These are phyloP conservation scores for Sylvilagus floridanus DNA, from an alignment of 2,797 vertebrate species.

Conservation along the genomic window DNA sequence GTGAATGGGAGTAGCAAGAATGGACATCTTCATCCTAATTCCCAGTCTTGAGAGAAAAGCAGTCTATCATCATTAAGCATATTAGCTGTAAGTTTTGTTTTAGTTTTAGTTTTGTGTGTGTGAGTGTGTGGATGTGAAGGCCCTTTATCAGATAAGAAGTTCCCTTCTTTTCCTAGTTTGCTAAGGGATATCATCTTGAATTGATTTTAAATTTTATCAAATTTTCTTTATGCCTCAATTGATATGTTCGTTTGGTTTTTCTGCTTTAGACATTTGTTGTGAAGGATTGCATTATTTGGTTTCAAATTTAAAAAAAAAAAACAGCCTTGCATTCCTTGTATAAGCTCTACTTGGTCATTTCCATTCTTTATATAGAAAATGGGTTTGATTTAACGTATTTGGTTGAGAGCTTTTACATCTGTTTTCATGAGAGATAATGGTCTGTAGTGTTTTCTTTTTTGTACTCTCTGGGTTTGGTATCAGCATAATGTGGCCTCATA, in stretches of 20 bases:
- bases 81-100: background rate
- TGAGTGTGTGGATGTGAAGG: background rate
- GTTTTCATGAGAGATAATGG: background rate
- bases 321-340: background rate
- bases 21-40: background rate
- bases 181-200: constrained; percentile 5
- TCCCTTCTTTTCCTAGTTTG: background rate
- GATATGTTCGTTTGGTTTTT: background rate
- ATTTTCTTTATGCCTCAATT: constrained; percentile 28
- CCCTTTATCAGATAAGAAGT: constrained; percentile 21
- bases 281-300: constrained; percentile 21
- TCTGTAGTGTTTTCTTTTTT: background rate
- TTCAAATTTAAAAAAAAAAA: constrained; percentile 13
- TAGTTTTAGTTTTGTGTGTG: no score
- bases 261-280: constrained; percentile 36
- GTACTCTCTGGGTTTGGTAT: background rate
- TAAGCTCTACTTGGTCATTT: background rate
- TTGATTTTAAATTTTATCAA: constrained; percentile 27
- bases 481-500: background rate
- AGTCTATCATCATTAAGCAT: background rate
- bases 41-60: background rate
- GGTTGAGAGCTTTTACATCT: background rate
- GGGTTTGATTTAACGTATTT: constrained; percentile 37
- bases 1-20: background rate
- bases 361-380: background rate